Percentiles rank a stretch among this genome's conserved stretches.
Conservation (phyloP, 2,888 invertebrate species). For the Apamea sordens region DNA sequence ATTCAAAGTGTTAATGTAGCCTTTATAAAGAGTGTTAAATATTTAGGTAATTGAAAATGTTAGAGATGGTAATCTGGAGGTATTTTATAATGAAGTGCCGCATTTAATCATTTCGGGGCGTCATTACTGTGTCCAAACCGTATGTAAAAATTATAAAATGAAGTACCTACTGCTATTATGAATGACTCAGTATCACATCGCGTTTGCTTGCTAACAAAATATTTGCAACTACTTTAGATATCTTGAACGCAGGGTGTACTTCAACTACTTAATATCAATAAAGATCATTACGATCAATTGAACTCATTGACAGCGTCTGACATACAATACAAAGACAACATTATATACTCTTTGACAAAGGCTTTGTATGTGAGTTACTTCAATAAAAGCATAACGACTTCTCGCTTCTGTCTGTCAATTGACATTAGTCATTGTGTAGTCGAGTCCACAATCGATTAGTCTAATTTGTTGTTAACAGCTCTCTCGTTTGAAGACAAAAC, state of each 20-base stretch:
- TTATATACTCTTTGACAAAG: constrained; percentile 10
- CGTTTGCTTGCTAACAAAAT: constrained; percentile 13
- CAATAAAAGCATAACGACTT: constrained; percentile 36
- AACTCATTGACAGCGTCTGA: constrained; percentile 37
- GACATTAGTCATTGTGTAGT: constrained; percentile 33
- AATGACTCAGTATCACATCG: constrained; percentile 3
- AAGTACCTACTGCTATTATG: constrained; percentile 12
- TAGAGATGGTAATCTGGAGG: constrained; percentile 22
- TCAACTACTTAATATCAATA: constrained; percentile 21
- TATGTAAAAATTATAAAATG: constrained; percentile 28
- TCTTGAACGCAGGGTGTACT: background rate
- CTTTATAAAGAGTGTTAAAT: constrained; percentile 13
- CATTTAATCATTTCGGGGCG: constrained; percentile 16
- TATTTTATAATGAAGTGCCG: constrained; percentile 38
- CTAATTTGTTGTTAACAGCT: constrained; percentile 26
- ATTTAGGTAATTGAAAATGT: constrained; percentile 26
- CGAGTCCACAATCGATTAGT: constrained; percentile 35
- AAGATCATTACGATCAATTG: constrained; percentile 40
- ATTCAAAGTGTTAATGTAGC: constrained; percentile 25
- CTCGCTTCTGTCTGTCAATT: constrained; percentile 24
- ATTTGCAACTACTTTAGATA: constrained; percentile 14
- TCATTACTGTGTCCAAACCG: constrained; percentile 15
- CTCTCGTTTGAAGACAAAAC: constrained; percentile 29
- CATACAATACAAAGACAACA: constrained; percentile 23
- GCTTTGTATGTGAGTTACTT: constrained; percentile 15